Percentiles rank a stretch among this genome's conserved stretches.
phyloP scores from a whole-genome alignment of 2,797 vertebrate genomes.

The Austrolebias charrua region DNA sequence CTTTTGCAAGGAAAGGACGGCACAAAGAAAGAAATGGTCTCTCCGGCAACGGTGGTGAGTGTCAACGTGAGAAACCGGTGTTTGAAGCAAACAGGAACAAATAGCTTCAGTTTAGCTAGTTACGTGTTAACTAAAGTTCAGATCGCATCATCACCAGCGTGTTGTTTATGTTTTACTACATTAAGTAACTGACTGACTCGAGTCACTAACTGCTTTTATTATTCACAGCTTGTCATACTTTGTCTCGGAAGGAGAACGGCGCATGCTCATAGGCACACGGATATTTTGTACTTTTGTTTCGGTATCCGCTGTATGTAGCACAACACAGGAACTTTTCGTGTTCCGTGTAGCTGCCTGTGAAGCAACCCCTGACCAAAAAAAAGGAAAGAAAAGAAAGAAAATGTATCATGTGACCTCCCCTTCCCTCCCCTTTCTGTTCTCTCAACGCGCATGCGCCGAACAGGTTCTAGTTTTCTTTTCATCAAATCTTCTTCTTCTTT shows the following conservation, averaged over 20 bases:
- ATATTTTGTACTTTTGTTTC: not conserved
- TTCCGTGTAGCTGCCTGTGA: not conserved
- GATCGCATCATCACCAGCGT: not conserved
- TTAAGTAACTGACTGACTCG: not conserved
- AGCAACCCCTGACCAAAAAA: slow-evolving; percentile 21
- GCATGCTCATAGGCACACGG: not conserved
- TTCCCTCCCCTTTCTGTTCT: slow-evolving; percentile 13
- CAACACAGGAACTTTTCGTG: slow-evolving; percentile 34
- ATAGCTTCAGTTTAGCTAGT: slow-evolving; percentile 41
- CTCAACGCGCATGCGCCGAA: slow-evolving; percentile 64
- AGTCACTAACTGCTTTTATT: not conserved
- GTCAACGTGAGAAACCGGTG: not conserved
- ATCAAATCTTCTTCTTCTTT: too few relatives aligned
- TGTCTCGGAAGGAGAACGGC: slow-evolving; percentile 5
- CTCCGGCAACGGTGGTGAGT: slow-evolving; percentile 84
- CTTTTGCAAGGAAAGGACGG: not conserved
- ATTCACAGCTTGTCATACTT: slow-evolving; percentile 15
- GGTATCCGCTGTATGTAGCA: not conserved
- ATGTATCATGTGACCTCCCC: slow-evolving; percentile 66
- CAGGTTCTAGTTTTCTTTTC: slow-evolving; percentile 32
- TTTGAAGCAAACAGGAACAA: slow-evolving; percentile 9
- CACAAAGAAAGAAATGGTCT: slow-evolving; percentile 75
- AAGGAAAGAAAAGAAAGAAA: slow-evolving; percentile 32
- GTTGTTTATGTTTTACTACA: not conserved
- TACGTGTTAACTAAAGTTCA: slow-evolving; percentile 17